Evolutionary conservation across 2,888 invertebrate genomes (phyloP), one percentile per base, ranked within the genome.

Genomic region (Calameuta idolon): DNA sequence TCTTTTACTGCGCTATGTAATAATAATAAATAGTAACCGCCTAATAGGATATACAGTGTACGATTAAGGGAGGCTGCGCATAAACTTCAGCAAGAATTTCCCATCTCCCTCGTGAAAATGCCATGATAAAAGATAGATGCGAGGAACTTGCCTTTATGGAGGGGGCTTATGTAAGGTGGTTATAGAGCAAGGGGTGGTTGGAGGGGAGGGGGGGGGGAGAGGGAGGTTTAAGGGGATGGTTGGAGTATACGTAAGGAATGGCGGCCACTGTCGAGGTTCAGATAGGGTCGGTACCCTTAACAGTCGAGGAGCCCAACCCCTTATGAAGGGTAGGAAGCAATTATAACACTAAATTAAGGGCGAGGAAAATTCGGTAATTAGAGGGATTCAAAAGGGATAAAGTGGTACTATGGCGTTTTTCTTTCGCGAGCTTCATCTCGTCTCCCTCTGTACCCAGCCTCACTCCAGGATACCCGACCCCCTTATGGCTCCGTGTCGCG

Each of bases 281-380:
- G 81, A 80, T 78, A 40, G 76, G 40, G 69, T 75, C 76, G 74
- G 35, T 71, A 77, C 81, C 80, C 55, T 9, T 55, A 55, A 23
- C 55, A 55, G 55, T 15, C 23, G 55, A 55, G 55, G 23, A 55
- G 78, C 78, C 76, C 83, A 83, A 82, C 82, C 87, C 87, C 88
- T 86, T 81, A 76, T 79, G 84, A 84, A 84, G 86, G 87, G 88
- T 86, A 84, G 88, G 87, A 87, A 90, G 90, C 88, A 91, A 91
- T 91, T 91, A 90, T 90, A 88, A 85, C 84, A 87, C 86, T 89
- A 89, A 91, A 90, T 91, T 90, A 90, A 90, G 89, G 89, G 87
- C 87, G 87, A 88, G 87, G 90, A 91, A 90, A 91, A 91, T 91
- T 91, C 89, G 90, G 90, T 89, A 91, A 91, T 91, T 90, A 90